Percentiles rank a stretch among this genome's conserved stretches.
Conservation (phyloP, 2,113 vertebrate genomes). For the Kryptolebias marmoratus region DNA sequence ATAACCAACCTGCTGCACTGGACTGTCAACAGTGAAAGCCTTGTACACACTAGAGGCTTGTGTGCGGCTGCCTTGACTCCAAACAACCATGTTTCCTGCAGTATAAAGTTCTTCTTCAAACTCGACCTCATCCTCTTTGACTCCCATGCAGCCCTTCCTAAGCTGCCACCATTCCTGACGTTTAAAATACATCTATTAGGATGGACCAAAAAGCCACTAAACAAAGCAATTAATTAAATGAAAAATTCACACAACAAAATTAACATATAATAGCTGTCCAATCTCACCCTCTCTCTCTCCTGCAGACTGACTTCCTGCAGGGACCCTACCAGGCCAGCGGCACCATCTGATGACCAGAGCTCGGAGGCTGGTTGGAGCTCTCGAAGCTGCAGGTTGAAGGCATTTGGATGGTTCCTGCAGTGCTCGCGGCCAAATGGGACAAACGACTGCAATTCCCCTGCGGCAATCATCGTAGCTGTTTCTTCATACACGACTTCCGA, state of each 20-base stretch:
- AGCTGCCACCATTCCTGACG: conserved; percentile 92
- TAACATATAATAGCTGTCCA: neutral
- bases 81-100: conserved; percentile 93
- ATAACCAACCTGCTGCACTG: conserved; percentile 88
- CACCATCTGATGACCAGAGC: conserved; percentile 95
- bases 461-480: conserved; percentile 98
- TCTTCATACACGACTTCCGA: conserved; percentile 98
- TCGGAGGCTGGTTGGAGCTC: conserved; percentile 97
- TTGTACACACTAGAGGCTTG: conserved; percentile 90
- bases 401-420: conserved; percentile 96
- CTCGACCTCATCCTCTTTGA: conserved; percentile 86
- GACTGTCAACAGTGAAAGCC: conserved; percentile 94
- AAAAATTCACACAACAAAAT: neutral
- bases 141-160: conserved; percentile 86
- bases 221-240: no score
- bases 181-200: conserved; percentile 15
- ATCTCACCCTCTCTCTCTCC: conserved; percentile 86
- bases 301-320: conserved; percentile 96
- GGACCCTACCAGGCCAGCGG: conserved; percentile 92
- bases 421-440: conserved; percentile 96
- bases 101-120: conserved; percentile 95
- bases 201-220: neutral
- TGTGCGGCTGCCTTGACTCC: conserved; percentile 92
- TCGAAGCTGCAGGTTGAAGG: conserved; percentile 94
- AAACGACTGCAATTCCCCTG: conserved; percentile 98